Conservation (phyloP, 2,113 vertebrate genomes). For the Tragelaphus imberbis region DNA sequence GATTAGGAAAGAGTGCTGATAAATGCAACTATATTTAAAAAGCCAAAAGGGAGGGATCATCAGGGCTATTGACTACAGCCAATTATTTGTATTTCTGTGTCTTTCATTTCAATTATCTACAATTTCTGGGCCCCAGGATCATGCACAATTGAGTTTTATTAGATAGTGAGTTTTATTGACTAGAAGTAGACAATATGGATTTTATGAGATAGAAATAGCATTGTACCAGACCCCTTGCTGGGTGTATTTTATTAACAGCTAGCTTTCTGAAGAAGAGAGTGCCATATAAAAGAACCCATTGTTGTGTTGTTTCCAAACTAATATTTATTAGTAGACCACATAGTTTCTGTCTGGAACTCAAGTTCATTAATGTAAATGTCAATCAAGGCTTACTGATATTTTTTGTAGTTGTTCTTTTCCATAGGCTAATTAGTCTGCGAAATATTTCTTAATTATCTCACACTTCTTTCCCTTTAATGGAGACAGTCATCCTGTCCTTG, state of each 20-base stretch:
- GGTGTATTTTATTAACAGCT: background rate
- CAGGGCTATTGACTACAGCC: background rate
- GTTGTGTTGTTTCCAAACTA: slow-evolving; percentile 30
- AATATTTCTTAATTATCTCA: slow-evolving; percentile 50
- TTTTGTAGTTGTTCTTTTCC: background rate
- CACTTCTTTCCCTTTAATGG: slow-evolving; percentile 54
- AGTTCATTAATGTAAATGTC: slow-evolving; percentile 60
- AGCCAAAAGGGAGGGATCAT: background rate
- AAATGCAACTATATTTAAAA: background rate
- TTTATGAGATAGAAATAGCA: slow-evolving; percentile 39
- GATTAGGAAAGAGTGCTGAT: background rate
- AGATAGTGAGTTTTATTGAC: background rate
- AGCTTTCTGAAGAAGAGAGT: background rate
- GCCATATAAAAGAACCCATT: background rate
- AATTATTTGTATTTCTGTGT: background rate
- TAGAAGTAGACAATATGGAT: slow-evolving; percentile 20
- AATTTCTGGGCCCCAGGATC: background rate
- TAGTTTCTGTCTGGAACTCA: slow-evolving; percentile 27
- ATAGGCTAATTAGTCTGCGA: slow-evolving; percentile 59
- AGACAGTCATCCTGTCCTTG: slow-evolving; percentile 59
- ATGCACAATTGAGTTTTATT: slow-evolving; percentile 35
- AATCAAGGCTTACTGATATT: slow-evolving; percentile 33
- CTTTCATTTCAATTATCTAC: slow-evolving; percentile 27
- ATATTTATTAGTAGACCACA: slow-evolving; percentile 57
- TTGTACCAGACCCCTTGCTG: background rate